Conservation (phyloP, 2,888 invertebrate genomes). For the Drosophila yooni region DNA sequence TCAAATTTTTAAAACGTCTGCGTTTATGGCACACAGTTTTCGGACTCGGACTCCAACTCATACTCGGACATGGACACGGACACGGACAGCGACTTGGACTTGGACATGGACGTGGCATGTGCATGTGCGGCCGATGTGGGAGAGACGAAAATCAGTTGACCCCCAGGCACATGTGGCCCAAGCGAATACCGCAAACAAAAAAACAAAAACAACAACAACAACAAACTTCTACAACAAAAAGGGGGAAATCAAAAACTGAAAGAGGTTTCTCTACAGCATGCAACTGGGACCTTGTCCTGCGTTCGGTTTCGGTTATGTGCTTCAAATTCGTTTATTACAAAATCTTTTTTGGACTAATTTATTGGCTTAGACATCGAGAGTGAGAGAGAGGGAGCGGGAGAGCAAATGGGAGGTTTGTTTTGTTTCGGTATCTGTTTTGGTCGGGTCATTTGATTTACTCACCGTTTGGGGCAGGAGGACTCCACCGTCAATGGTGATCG, state of each 20-base stretch:
- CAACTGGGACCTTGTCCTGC: constrained; percentile 46
- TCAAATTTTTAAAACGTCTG: constrained; percentile 80
- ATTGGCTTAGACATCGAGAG: constrained; percentile 46
- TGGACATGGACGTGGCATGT: constrained; percentile 36
- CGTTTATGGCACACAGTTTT: constrained; percentile 79
- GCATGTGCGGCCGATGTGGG: constrained; percentile 69
- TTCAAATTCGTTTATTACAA: constrained; percentile 75
- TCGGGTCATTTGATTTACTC: constrained; percentile 46
- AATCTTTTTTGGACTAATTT: constrained; percentile 75
- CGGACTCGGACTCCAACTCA: constrained; percentile 42
- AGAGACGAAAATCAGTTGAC: constrained; percentile 78
- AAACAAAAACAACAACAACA: constrained; percentile 2
- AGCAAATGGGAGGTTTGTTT: not conserved
- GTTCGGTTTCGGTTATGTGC: constrained; percentile 41
- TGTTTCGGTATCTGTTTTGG: not conserved
- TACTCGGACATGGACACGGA: constrained; percentile 19
- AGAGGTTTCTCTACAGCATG: constrained; percentile 58
- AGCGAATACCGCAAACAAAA: constrained; percentile 44
- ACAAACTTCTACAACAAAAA: constrained; percentile 23
- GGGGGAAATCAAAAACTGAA: constrained; percentile 15
- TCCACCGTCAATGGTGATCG: constrained; percentile 85
- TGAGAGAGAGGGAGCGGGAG: not conserved
- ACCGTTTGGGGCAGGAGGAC: constrained; percentile 85
- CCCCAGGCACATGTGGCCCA: constrained; percentile 67
- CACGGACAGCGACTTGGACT: constrained; percentile 32